Conservation (phyloP, 2,797 vertebrate genomes). For the Phoxinus dragarum region DNA sequence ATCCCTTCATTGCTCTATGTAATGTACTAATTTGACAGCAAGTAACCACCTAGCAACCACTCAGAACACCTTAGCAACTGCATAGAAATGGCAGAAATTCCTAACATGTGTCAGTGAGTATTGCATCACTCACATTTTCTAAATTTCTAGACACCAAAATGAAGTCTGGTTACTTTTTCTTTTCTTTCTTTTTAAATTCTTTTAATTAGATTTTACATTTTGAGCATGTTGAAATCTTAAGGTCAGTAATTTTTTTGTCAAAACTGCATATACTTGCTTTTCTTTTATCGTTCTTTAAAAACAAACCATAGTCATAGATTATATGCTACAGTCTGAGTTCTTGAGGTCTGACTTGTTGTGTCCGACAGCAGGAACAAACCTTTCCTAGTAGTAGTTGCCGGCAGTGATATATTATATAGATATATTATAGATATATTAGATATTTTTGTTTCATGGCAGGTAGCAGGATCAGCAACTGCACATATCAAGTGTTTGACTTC, state of each 20-base stretch:
- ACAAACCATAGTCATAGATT: slow-evolving; percentile 11
- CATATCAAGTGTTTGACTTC: not conserved
- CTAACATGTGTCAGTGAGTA: not conserved
- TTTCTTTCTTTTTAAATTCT: not conserved
- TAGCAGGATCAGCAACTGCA: not conserved
- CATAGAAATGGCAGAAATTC: not conserved
- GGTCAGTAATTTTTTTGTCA: not conserved
- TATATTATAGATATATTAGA: not conserved
- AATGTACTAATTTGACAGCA: not conserved
- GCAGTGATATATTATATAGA: not conserved
- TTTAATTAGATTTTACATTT: not conserved
- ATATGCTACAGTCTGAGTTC: not conserved
- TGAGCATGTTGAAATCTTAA: not conserved
- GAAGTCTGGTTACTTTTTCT: not conserved
- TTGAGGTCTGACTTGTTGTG: not conserved
- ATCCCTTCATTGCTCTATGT: not conserved
- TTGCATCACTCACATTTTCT: not conserved
- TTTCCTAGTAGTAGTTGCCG: not conserved
- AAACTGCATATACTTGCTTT: not conserved
- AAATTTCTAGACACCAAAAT: not conserved
- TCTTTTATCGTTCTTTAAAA: not conserved
- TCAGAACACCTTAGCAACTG: not conserved
- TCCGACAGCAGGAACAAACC: not conserved
- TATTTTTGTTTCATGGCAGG: not conserved
- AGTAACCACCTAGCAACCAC: not conserved